Evolutionary conservation across 2,888 invertebrate genomes (phyloP).

Genomic region (Ophion ventricosus): DNA sequence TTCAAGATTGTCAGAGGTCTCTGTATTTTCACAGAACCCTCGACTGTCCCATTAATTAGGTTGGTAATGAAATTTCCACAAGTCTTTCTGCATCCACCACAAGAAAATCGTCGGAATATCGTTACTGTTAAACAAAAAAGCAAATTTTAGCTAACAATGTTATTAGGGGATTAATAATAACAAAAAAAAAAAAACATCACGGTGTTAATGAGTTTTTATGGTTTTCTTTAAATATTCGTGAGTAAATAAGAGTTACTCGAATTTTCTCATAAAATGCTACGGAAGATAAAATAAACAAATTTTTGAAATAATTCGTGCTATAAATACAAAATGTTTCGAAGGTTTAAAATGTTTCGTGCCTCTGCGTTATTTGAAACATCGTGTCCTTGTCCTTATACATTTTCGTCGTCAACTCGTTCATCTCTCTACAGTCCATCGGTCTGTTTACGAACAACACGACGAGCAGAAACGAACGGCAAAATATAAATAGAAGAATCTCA

Average conservation of each 20-base stretch:
- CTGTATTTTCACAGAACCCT: too few species aligned
- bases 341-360: not conserved
- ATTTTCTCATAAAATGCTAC: not conserved
- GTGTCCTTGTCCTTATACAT: conserved; percentile 44
- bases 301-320: not conserved
- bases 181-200: not conserved
- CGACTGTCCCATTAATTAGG: too few species aligned
- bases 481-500: conserved; percentile 3
- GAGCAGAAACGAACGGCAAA: conserved; percentile 16
- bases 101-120: too few species aligned
- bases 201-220: not conserved
- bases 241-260: not conserved
- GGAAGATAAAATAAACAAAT: not conserved
- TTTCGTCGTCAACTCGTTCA: conserved; percentile 34
- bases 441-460: conserved; percentile 23
- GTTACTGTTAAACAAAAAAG: too few species aligned
- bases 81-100: too few species aligned
- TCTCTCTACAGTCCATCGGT: not conserved
- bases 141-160: not conserved
- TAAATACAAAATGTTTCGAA: not conserved
- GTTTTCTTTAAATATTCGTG: not conserved
- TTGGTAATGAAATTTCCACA: too few species aligned
- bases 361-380: conserved; percentile 26
- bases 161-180: not conserved
- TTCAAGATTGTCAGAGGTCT: too few species aligned